Evolutionary conservation across 1,140 invertebrate genomes (phyloP).

Genomic region (Drosophila sp.): DNA sequence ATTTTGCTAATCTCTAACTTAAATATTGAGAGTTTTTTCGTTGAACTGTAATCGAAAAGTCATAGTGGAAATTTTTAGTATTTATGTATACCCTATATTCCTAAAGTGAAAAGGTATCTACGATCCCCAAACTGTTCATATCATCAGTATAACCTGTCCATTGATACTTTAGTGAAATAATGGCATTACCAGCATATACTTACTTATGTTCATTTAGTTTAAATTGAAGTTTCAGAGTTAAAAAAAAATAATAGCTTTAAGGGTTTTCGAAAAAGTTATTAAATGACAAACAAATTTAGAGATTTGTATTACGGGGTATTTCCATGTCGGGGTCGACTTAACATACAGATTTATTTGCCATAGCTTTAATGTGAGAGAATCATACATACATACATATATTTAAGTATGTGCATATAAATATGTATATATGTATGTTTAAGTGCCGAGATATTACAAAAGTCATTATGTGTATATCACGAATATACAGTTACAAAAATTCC

Average conservation of each 20-base stretch:
- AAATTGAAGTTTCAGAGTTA: neutral
- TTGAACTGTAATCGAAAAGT: constrained; percentile 27
- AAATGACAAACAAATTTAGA: too few species aligned
- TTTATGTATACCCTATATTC: constrained; percentile 15
- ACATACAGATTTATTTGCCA: neutral
- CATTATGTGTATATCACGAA: constrained; percentile 41
- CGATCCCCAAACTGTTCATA: too few species aligned
- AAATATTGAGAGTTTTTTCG: constrained; percentile 45
- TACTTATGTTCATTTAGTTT: too few species aligned
- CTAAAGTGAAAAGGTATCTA: neutral
- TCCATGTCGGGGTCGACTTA: neutral
- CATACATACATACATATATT: neutral
- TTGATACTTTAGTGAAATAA: too few species aligned
- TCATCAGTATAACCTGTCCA: too few species aligned
- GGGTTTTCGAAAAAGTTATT: too few species aligned
- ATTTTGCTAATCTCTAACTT: constrained; percentile 44
- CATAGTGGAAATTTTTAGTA: constrained; percentile 54
- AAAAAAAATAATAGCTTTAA: too few species aligned
- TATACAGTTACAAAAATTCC: constrained; percentile 59
- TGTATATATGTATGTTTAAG: constrained; percentile 16
- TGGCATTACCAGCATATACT: too few species aligned
- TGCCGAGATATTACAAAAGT: constrained; percentile 27
- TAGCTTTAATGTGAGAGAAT: constrained; percentile 1
- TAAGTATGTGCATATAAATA: neutral
- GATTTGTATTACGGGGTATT: neutral